Evolutionary conservation across 2,888 invertebrate genomes (phyloP).

Genomic region (Pollenia angustigena): DNA sequence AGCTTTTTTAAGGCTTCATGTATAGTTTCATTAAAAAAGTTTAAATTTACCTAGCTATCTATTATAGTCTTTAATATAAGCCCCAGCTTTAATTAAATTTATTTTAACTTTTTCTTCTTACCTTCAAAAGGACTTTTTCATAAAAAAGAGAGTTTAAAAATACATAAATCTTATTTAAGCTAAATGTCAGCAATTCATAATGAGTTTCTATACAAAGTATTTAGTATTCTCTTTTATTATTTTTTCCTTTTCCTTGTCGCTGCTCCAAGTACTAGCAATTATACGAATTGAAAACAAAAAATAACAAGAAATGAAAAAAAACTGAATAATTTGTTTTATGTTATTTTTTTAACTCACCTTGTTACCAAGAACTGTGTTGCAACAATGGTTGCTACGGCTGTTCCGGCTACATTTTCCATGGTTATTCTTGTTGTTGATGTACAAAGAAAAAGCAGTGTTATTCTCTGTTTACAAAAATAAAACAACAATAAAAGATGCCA

Average conservation of each 20-base stretch:
- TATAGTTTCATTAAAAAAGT: no score
- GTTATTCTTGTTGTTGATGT: neutral
- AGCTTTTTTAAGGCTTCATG: no score
- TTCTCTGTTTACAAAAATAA: no score
- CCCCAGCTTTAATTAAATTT: no score
- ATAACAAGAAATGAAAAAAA: neutral
- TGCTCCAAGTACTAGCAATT: neutral
- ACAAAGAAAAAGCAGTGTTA: no score
- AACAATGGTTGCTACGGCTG: neutral
- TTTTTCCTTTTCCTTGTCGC: no score
- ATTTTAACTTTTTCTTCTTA: no score
- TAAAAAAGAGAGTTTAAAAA: slow-evolving; percentile 22
- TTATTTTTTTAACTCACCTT: neutral
- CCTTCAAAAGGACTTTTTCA: neutral
- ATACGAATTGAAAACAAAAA: slow-evolving; percentile 1
- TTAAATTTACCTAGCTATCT: no score
- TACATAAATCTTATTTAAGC: slow-evolving; percentile 56
- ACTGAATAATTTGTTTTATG: neutral
- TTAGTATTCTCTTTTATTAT: slow-evolving; percentile 15
- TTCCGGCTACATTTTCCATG: neutral
- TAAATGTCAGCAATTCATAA: slow-evolving; percentile 55
- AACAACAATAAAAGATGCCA: no score
- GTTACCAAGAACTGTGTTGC: neutral
- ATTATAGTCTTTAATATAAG: no score
- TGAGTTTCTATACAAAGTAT: slow-evolving; percentile 36